phyloP scores from a whole-genome alignment of 2,888 invertebrate genomes.

The Limenitis camilla region DNA sequence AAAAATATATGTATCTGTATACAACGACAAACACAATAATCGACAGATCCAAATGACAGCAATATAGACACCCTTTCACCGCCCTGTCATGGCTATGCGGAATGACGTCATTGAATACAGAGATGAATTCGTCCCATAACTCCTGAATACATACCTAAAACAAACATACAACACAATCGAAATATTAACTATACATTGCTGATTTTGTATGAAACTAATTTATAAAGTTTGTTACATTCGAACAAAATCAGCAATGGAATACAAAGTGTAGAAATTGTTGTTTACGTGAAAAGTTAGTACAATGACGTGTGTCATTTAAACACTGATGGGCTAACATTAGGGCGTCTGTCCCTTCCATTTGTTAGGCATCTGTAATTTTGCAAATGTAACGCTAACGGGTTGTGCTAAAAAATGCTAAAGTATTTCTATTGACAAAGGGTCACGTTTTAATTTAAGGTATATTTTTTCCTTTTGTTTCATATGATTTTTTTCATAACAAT shows the following conservation, averaged over 20 bases:
- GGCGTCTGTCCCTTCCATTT: conserved; percentile 68
- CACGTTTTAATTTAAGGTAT: conserved; percentile 20
- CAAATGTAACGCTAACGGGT: conserved; percentile 57
- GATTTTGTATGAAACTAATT: background rate
- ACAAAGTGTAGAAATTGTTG: conserved; percentile 15
- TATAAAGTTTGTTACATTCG: background rate
- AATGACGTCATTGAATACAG: conserved; percentile 67
- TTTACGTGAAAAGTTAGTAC: conserved; percentile 42
- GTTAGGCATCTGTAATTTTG: conserved; percentile 62
- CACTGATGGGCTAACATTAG: conserved; percentile 70
- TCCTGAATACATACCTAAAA: conserved; percentile 21
- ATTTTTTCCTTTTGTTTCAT: conserved; percentile 3
- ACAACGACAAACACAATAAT: conserved; percentile 12
- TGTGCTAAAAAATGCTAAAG: conserved; percentile 41
- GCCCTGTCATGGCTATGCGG: conserved; percentile 64
- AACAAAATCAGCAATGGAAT: conserved; percentile 33
- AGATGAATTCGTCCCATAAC: conserved; percentile 71
- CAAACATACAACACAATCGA: background rate
- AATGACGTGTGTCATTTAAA: conserved; percentile 70
- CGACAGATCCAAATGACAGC: conserved; percentile 16
- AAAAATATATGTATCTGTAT: background rate
- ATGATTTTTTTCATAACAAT: no score
- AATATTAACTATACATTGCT: conserved; percentile 35
- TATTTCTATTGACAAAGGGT: conserved; percentile 47
- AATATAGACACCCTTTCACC: conserved; percentile 53